Conservation (phyloP, 2,888 invertebrate species). For the Oeneis ivallda region DNA sequence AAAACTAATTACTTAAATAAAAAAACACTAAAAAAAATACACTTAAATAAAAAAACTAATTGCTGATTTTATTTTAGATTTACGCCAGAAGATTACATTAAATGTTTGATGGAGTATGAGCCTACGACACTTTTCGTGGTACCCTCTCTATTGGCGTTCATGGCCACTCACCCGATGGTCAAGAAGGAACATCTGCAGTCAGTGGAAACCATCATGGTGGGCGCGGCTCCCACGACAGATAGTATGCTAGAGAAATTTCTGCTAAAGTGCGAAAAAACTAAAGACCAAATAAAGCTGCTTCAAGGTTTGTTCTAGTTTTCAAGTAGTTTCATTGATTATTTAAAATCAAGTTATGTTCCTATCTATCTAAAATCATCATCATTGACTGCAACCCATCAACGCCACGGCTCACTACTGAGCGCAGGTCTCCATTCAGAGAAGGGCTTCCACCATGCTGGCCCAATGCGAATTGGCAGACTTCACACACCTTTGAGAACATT, state of each 20-base stretch:
- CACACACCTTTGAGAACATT: too few species aligned
- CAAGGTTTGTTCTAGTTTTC: conserved; percentile 58
- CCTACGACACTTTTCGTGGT: conserved; percentile 86
- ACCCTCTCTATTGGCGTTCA: conserved; percentile 88
- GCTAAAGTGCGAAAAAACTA: conserved; percentile 79
- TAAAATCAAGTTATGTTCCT: too few species aligned
- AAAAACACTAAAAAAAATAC: too few species aligned
- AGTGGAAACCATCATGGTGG: conserved; percentile 84
- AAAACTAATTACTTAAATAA: too few species aligned
- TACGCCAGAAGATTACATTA: conserved; percentile 87
- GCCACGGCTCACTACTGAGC: too few species aligned
- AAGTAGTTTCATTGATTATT: background rate
- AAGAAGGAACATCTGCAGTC: conserved; percentile 84
- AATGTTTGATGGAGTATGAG: conserved; percentile 81
- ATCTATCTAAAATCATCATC: too few species aligned
- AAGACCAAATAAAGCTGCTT: conserved; percentile 70
- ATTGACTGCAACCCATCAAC: too few species aligned
- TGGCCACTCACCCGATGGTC: conserved; percentile 87
- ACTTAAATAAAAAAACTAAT: too few species aligned
- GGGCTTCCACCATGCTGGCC: too few species aligned
- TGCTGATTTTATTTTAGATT: conserved; percentile 81
- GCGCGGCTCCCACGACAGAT: conserved; percentile 88
- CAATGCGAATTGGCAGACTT: too few species aligned
- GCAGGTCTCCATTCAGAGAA: too few species aligned
- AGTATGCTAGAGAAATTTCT: conserved; percentile 84